phyloP scores from a whole-genome alignment of 2,797 vertebrate genomes.

The Eulemur albifrons region DNA sequence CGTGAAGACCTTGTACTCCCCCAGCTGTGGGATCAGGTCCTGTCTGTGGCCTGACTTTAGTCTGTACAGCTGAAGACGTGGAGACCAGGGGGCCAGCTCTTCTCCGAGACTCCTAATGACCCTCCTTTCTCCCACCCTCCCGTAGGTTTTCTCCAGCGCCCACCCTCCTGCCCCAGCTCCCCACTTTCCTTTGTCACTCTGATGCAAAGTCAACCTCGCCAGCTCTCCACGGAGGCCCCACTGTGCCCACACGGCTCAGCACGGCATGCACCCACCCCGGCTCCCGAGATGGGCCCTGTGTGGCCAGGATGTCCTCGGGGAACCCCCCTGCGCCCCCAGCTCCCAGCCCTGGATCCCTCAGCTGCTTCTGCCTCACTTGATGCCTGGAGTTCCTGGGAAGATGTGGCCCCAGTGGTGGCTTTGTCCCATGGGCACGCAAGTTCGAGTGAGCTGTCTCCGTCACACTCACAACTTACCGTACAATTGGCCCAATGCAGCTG shows the following conservation, averaged over 20 bases:
- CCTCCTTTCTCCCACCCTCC: fast-evolving
- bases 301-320: fast-evolving
- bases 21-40: neutral
- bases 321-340: fast-evolving
- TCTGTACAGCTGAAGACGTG: neutral
- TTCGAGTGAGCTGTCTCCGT: constrained; percentile 34
- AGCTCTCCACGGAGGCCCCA: no score
- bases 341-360: fast-evolving
- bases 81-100: fast-evolving
- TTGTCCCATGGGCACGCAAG: neutral
- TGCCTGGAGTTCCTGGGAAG: neutral
- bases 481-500: constrained; percentile 20
- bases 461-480: constrained; percentile 20
- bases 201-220: neutral
- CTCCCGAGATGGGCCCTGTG: fast-evolving
- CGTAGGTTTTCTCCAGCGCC: no score
- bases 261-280: fast-evolving
- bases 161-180: neutral
- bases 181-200: neutral
- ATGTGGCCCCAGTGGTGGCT: neutral
- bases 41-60: neutral
- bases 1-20: neutral
- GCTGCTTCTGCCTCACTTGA: fast-evolving
- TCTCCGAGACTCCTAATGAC: neutral
- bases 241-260: no score